Base-by-base conservation (phyloP, 2,113 vertebrate species). In the Diphyllodes magnificus region DNA sequence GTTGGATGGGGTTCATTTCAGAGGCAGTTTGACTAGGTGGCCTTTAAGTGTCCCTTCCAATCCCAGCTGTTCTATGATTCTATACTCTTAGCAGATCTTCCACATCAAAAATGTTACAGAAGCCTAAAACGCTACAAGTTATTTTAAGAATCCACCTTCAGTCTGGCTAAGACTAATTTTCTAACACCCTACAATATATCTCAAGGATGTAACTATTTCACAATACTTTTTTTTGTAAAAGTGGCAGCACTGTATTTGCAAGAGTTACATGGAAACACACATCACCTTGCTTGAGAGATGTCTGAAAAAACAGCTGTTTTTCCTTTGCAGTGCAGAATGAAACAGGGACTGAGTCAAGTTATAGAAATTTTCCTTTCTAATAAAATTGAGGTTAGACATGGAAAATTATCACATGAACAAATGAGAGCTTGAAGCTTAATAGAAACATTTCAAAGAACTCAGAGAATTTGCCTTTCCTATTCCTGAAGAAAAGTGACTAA, bases 351-450 rank as follows among this genome's bases (percentile, higher is more conserved):
- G 37, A 28, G 53, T 72, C 78, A 92, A 88, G 57, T 89, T 82
- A 84, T 21, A 82, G 65, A 94, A 88, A 86, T 88, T 92, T 95
- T 95, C 88, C 85, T 90, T 85, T 88, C 84, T 72, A 80, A 76
- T 80, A 90, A 93, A 93, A 85, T 15, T 72, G 66, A 90, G 90
- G 71, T 63, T 90, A 94, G 75, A 88, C 31, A 25, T 42, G 53
- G 70, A 92, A 90, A 85, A 76, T 61, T 85, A 69, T 82, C 78
- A 78, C 53, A 76, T 44, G 66, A 87, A 85, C 31, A 93, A 93
- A 72, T 57, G 88, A 88, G 50, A 92, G 13, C 14, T 76, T 82
- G 64, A 30, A 79, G 24, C 24, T 56, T 79, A 90, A 44, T 18
- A 94, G 53, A 79, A 85, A 64, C 10, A 82, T 68, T 82, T 90